Evolutionary conservation across 2,797 vertebrate species (phyloP).

Genomic region (Melanitta fusca): DNA sequence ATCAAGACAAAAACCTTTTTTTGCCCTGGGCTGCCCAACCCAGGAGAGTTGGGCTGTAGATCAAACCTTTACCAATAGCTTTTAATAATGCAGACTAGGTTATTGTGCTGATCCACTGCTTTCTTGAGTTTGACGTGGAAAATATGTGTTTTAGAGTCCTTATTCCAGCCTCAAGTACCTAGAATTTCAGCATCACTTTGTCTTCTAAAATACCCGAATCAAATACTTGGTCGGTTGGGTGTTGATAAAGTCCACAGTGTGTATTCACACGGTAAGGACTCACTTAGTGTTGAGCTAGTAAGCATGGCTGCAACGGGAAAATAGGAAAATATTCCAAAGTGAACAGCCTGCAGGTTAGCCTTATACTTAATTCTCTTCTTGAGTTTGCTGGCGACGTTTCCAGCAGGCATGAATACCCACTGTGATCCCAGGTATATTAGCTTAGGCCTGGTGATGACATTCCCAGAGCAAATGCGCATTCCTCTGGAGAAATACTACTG

Average conservation of each 20-base stretch:
- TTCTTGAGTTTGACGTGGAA: not conserved
- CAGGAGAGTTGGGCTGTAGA: conserved; percentile 1
- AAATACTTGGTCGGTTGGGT: not conserved
- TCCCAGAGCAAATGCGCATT: not conserved
- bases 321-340: not conserved
- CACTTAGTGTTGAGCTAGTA: not conserved
- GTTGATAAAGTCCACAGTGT: not conserved
- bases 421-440: not conserved
- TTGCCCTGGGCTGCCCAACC: conserved; percentile 25
- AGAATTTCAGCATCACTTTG: not conserved
- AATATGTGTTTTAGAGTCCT: not conserved
- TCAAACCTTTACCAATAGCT: conserved; percentile 25
- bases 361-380: not conserved
- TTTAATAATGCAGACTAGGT: conserved; percentile 6
- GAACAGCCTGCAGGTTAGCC: not conserved
- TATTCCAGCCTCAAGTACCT: not conserved
- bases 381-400: not conserved
- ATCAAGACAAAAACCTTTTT: not conserved
- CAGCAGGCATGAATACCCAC: not conserved
- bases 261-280: not conserved
- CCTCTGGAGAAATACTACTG: not conserved
- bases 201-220: not conserved
- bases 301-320: not conserved
- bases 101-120: not conserved
- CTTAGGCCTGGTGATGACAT: not conserved